Conservation (phyloP, 2,113 vertebrate genomes). For the Trichomycterus rosablanca region DNA sequence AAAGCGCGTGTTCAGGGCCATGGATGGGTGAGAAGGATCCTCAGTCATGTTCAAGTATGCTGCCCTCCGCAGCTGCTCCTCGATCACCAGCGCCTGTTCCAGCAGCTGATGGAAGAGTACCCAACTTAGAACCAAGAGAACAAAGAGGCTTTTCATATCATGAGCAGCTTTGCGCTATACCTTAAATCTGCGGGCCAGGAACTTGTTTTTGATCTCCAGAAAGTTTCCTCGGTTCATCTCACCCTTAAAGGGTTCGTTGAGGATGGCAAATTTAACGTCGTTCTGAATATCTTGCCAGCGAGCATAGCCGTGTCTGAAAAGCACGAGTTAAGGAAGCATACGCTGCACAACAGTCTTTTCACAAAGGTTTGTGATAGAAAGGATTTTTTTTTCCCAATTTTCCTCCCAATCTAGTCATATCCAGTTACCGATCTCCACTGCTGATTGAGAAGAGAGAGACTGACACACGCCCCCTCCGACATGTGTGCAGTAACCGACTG, state of each 20-base stretch:
- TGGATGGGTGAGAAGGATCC: slow-evolving; percentile 93
- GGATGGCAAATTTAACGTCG: slow-evolving; percentile 91
- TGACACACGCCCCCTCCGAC: too few relatives aligned
- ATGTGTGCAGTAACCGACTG: too few relatives aligned
- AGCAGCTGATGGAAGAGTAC: slow-evolving; percentile 79
- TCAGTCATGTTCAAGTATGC: slow-evolving; percentile 97
- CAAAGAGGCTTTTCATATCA: not conserved
- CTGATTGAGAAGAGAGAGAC: too few relatives aligned
- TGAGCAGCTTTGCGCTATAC: slow-evolving; percentile 54
- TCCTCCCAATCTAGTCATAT: too few relatives aligned
- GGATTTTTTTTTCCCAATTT: too few relatives aligned
- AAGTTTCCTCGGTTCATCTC: slow-evolving; percentile 98
- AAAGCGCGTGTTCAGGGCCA: slow-evolving; percentile 94
- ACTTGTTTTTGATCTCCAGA: slow-evolving; percentile 98
- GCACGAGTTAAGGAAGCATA: slow-evolving; percentile 61
- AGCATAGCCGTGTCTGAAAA: slow-evolving; percentile 89
- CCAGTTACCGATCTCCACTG: too few relatives aligned
- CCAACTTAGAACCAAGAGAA: not conserved
- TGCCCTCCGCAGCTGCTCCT: slow-evolving; percentile 91
- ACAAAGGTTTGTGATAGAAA: too few relatives aligned
- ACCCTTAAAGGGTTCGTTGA: slow-evolving; percentile 97
- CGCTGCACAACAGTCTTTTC: too few relatives aligned
- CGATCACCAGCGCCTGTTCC: slow-evolving; percentile 94
- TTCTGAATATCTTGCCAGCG: slow-evolving; percentile 99
- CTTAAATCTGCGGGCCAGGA: slow-evolving; percentile 95